Conservation (phyloP, 2,888 invertebrate species). For the Plagodis dolabraria region DNA sequence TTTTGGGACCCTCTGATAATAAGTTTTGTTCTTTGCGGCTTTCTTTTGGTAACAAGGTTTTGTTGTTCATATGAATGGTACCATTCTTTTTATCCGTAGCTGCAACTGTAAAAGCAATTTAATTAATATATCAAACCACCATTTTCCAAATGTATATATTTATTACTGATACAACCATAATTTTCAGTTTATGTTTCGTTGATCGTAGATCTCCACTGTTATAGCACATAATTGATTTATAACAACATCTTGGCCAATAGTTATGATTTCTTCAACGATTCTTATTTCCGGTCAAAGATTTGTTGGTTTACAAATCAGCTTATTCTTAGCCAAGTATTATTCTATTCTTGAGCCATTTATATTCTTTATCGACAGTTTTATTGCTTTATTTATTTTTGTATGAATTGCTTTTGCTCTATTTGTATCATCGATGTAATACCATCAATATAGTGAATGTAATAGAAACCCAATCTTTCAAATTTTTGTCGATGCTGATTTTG, state of each 20-base stretch:
- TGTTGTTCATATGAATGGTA: neutral
- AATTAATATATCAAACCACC: neutral
- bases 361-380: slow-evolving; percentile 32
- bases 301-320: slow-evolving; percentile 30
- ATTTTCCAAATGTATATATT: neutral
- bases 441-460: slow-evolving; percentile 6
- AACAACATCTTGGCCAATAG: slow-evolving; percentile 22
- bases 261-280: slow-evolving; percentile 32
- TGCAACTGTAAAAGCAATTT: neutral
- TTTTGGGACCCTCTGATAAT: slow-evolving; percentile 38
- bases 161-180: neutral
- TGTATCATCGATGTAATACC: slow-evolving; percentile 22
- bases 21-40: slow-evolving; percentile 27
- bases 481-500: slow-evolving; percentile 13
- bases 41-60: slow-evolving; percentile 9
- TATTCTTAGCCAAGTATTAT: slow-evolving; percentile 28
- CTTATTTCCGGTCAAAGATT: slow-evolving; percentile 32
- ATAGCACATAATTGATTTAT: slow-evolving; percentile 27
- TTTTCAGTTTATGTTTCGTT: slow-evolving; percentile 2
- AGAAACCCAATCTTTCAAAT: slow-evolving; percentile 12
- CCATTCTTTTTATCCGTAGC: neutral
- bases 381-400: slow-evolving; percentile 34
- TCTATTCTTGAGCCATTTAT: slow-evolving; percentile 28
- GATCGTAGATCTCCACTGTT: slow-evolving; percentile 9
- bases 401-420: slow-evolving; percentile 24